Evolutionary conservation across 1,140 invertebrate genomes (phyloP).

Genomic region (Penaeus vannamei): DNA sequence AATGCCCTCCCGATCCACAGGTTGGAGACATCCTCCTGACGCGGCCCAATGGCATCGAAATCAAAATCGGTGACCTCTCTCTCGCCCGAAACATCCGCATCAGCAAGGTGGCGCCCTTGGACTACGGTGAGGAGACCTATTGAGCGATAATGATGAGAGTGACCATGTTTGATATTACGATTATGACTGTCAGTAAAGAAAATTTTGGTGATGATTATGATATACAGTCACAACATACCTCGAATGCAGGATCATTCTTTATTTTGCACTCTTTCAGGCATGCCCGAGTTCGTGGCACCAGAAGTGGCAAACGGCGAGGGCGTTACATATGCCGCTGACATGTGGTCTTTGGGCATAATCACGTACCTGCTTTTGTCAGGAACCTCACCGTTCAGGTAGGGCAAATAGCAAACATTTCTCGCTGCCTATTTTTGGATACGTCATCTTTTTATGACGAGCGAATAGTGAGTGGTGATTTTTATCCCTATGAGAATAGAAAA

Average conservation of each 20-base stretch:
- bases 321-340: slow-evolving; percentile 86
- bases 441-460: no score
- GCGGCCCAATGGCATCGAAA: slow-evolving; percentile 83
- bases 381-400: slow-evolving; percentile 81
- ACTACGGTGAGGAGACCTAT: slow-evolving; percentile 77
- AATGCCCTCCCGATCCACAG: slow-evolving; percentile 73
- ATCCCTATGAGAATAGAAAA: no score
- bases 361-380: slow-evolving; percentile 88
- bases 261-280: slow-evolving; percentile 70
- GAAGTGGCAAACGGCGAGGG: slow-evolving; percentile 89
- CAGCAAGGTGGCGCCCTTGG: slow-evolving; percentile 80
- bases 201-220: neutral
- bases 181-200: neutral
- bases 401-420: no score
- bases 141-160: neutral
- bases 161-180: neutral
- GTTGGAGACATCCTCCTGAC: slow-evolving; percentile 91
- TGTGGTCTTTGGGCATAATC: slow-evolving; percentile 95
- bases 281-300: slow-evolving; percentile 92
- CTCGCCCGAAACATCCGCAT: slow-evolving; percentile 79
- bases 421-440: no score
- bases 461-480: no score
- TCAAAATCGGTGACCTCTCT: slow-evolving; percentile 93
- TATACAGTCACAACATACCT: slow-evolving; percentile 22
- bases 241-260: neutral